A percentile compares a stretch with the other conserved stretches of the same genome.
phyloP scores from a whole-genome alignment of 2,888 invertebrate genomes.

The Noctua pronuba region DNA sequence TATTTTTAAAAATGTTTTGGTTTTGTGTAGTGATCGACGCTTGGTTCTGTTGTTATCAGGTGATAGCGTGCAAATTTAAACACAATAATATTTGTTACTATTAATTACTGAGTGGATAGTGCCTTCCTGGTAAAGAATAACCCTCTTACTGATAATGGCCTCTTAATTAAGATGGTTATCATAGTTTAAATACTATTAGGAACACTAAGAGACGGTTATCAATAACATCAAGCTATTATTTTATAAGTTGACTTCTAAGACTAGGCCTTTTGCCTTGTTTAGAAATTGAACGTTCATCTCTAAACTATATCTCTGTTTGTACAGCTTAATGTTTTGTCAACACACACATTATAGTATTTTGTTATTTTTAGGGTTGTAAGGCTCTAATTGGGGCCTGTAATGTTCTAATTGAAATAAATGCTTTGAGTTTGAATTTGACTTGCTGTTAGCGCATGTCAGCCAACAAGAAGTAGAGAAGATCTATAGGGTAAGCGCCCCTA shows the following conservation, averaged over 20 bases:
- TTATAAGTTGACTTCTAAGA: neutral
- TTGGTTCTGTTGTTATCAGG: neutral
- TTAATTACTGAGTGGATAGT: neutral
- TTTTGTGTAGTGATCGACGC: neutral
- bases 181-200: neutral
- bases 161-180: neutral
- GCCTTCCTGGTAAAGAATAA: neutral
- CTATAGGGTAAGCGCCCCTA: conserved; percentile 12
- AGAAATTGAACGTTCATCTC: neutral
- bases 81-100: neutral
- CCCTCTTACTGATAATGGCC: neutral
- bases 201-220: no score
- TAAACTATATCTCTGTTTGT: neutral
- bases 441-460: neutral
- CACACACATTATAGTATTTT: no score
- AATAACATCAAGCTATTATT: neutral
- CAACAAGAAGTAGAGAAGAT: neutral
- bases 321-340: neutral
- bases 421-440: no score
- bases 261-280: neutral
- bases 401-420: no score
- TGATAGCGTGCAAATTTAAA: neutral
- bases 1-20: neutral
- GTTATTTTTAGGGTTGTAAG: no score
- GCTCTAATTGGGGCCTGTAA: no score